Evolutionary conservation across 92 coral and sea anemone genomes (phyloP), one percentile per base, ranked within the genome.

Genomic region (Scolanthus callimorphus): DNA sequence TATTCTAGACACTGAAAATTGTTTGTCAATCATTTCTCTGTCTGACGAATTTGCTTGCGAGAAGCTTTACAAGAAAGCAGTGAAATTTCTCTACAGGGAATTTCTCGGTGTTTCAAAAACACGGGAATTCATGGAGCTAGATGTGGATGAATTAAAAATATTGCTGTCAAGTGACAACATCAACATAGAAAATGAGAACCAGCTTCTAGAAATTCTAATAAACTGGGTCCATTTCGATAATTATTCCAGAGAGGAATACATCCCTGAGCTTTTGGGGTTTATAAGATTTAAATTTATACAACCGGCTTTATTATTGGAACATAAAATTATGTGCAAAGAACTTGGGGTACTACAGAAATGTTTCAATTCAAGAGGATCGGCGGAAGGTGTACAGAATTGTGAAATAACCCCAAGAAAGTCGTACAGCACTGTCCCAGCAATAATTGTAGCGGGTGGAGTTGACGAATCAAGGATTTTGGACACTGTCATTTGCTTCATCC

Each of bases 391-490:
- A 21, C 8, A 9, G 22, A 46, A 21, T 21, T 4, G 23, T 10
- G 23, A 4, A 9, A 25, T 25, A 17, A 26, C 31, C 23, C 71
- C 96, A 21, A 67, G 97, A 55, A 81, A 83, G 31, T 88, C 91
- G 2, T 91, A 81, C 70, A 76, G 90, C 39, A 65, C 21, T 6
- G 76, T 85, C 10, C 52, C 71, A 17, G 97, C 84, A 17, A 67
- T 91, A 11, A 13, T 81, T 45, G 85, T 69, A 4, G 83, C 72
- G 13, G 97, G 97, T 57, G 97, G 97, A n/a, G 85, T 85, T n/a
- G 75, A 77, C 24, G 61, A 71, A 12, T 59, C 73, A 15, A 59
- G 77, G 17, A 76, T 84, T 27, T 57, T 91, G 12, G 66, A 65
- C 28, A 49, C 68, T 11, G 85, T 67, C 20, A 52, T 48, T 31